Percentiles rank a stretch among this genome's conserved stretches.
phyloP scores from a whole-genome alignment of 1,140 invertebrate species.

The Ephestia elutella region DNA sequence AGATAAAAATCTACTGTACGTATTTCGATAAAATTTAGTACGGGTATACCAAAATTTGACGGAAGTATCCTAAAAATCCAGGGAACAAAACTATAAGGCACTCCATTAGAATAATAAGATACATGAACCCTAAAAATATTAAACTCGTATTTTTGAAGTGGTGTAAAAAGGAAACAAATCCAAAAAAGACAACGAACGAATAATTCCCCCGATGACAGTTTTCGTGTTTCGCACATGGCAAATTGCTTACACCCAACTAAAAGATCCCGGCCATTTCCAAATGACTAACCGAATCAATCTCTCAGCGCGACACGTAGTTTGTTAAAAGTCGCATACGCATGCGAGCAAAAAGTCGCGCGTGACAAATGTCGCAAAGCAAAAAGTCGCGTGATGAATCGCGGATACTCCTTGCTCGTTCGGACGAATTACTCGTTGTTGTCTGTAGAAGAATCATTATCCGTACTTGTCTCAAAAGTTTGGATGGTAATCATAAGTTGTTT shows the following conservation, averaged over 20 bases:
- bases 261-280: background rate
- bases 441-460: background rate
- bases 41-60: no score
- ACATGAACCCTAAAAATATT: no score
- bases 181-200: no score
- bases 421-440: conserved; percentile 3
- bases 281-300: background rate
- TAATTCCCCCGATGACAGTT: background rate
- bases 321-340: background rate
- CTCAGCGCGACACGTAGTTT: background rate
- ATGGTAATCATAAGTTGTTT: no score
- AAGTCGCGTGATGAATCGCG: background rate
- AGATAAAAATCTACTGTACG: no score
- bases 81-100: no score
- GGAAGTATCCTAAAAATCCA: no score
- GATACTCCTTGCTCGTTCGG: conserved; percentile 1
- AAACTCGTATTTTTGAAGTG: no score
- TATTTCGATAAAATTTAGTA: no score
- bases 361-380: background rate
- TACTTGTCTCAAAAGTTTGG: no score
- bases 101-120: no score
- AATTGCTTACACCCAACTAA: background rate
- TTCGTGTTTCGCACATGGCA: background rate
- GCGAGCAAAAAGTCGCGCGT: background rate
- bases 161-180: no score